These are phyloP conservation scores for Acrossocheilus fasciatus DNA, from an alignment of 2,797 vertebrate species.

Conservation along the genomic window DNA sequence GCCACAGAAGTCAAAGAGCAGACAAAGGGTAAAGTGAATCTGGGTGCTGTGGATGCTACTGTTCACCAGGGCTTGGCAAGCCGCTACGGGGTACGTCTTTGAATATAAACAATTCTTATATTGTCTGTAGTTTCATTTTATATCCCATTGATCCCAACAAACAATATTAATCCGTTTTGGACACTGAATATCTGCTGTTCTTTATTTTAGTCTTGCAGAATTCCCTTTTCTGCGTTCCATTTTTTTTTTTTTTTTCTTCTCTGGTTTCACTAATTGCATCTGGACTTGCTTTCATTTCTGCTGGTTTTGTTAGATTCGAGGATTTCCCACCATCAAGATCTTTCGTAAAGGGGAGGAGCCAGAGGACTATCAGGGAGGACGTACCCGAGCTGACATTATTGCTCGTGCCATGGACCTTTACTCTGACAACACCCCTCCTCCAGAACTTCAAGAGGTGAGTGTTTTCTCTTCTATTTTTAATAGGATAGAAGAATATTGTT, in stretches of 20 bases:
- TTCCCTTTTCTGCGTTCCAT: neutral
- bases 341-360: constrained; percentile 96
- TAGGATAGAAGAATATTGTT: neutral
- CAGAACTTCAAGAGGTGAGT: constrained; percentile 89
- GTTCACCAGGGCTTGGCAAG: constrained; percentile 85
- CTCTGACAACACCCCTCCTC: constrained; percentile 89
- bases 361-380: constrained; percentile 91
- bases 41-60: constrained; percentile 93
- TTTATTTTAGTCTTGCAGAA: neutral
- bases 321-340: constrained; percentile 97
- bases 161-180: neutral
- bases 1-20: constrained; percentile 91
- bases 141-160: neutral
- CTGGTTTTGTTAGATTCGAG: constrained; percentile 81
- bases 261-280: neutral
- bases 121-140: neutral
- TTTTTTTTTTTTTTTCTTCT: neutral
- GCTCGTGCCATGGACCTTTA: constrained; percentile 89
- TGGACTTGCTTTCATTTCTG: neutral
- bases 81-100: constrained; percentile 89
- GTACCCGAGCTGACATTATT: constrained; percentile 87
- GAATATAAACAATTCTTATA: neutral
- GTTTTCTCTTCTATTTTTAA: neutral
- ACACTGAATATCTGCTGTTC: neutral
- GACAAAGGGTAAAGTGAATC: constrained; percentile 91